These are phyloP conservation scores for Rissa tridactyla DNA, from an alignment of 2,113 vertebrate species.

Conservation along the genomic window DNA sequence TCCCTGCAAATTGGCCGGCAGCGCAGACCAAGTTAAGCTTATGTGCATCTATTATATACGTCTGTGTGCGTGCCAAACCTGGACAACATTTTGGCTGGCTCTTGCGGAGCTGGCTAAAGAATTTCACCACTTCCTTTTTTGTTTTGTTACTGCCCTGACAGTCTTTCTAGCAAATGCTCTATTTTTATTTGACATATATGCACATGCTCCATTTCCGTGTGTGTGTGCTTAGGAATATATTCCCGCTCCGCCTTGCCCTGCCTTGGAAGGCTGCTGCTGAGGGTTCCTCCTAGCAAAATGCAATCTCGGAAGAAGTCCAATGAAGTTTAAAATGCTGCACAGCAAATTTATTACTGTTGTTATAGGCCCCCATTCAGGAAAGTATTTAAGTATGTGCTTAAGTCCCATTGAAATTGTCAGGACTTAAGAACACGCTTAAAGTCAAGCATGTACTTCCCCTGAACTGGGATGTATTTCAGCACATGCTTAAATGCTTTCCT, in stretches of 20 bases:
- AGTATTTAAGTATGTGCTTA: constrained; percentile 48
- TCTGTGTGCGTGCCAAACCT: neutral
- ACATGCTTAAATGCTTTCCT: constrained; percentile 55
- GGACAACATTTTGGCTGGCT: constrained; percentile 49
- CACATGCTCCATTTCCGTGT: neutral
- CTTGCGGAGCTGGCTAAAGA: constrained; percentile 19
- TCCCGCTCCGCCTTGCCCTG: neutral
- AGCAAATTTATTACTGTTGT: constrained; percentile 33
- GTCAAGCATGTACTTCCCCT: constrained; percentile 31
- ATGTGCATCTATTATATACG: neutral
- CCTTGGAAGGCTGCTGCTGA: neutral
- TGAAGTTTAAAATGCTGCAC: neutral
- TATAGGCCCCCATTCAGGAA: constrained; percentile 21
- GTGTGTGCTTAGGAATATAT: neutral
- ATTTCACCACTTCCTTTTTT: constrained; percentile 33
- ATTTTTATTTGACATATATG: neutral
- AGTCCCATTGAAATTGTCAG: constrained; percentile 19
- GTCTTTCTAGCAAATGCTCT: constrained; percentile 8
- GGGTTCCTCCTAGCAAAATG: neutral
- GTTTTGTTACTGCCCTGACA: neutral
- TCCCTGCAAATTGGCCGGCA: neutral
- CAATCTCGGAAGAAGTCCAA: neutral
- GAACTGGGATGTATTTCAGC: constrained; percentile 47
- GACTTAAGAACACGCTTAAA: constrained; percentile 49
- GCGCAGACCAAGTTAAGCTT: neutral